A percentile compares a stretch with the other conserved stretches of the same genome.
Evolutionary conservation across 2,113 vertebrate species (phyloP).

Genomic region (Gallinago media): DNA sequence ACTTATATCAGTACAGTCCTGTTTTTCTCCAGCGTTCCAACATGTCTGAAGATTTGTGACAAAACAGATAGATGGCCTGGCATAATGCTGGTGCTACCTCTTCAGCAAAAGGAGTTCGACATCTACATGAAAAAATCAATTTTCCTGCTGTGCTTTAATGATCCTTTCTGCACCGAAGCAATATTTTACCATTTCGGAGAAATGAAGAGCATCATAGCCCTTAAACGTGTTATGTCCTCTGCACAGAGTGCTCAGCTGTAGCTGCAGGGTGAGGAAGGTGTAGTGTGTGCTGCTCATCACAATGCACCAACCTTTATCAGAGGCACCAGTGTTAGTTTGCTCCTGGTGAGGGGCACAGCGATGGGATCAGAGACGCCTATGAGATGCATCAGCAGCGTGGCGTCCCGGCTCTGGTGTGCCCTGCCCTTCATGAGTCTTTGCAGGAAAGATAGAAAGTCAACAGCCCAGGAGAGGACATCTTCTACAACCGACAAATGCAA

Average conservation of each 20-base stretch:
- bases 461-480: background rate
- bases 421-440: background rate
- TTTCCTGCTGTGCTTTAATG: background rate
- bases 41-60: background rate
- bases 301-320: background rate
- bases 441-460: background rate
- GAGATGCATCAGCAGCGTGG: background rate
- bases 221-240: background rate
- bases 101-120: background rate
- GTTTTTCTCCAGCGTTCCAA: background rate
- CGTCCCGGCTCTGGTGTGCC: background rate
- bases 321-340: background rate
- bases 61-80: background rate
- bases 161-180: background rate
- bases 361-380: rapidly evolving
- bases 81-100: background rate
- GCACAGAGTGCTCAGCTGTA: background rate
- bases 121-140: background rate
- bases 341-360: background rate
- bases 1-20: background rate
- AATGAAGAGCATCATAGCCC: background rate
- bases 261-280: background rate
- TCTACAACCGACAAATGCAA: background rate
- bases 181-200: background rate
- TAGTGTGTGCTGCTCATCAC: background rate